phyloP scores from a whole-genome alignment of 2,113 vertebrate genomes.

The Blennius ocellaris region DNA sequence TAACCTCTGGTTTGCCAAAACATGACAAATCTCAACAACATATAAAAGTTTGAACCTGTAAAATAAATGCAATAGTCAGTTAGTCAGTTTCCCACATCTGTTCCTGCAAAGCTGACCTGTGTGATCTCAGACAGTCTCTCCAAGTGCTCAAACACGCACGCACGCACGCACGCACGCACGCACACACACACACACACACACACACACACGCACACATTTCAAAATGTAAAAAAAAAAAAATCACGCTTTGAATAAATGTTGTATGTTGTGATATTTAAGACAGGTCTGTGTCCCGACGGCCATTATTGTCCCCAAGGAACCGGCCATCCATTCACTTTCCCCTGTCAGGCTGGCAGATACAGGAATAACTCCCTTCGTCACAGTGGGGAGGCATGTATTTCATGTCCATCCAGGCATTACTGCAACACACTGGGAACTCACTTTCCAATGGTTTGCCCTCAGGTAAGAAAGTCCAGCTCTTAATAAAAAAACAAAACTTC shows the following conservation, averaged over 20 bases:
- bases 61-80: too few species aligned
- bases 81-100: too few species aligned
- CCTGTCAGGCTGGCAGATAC: conserved; percentile 85
- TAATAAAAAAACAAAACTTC: not conserved
- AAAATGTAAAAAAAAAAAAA: not conserved
- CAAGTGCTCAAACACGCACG: too few species aligned
- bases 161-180: too few species aligned
- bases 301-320: conserved; percentile 87
- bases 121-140: too few species aligned
- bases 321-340: conserved; percentile 85
- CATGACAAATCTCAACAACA: too few species aligned
- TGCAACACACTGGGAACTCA: conserved; percentile 83
- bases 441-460: conserved; percentile 82
- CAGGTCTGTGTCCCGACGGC: conserved; percentile 87
- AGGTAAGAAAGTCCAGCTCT: conserved; percentile 68
- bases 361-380: conserved; percentile 82
- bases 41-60: too few species aligned
- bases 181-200: too few species aligned
- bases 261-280: conserved; percentile 78
- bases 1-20: too few species aligned
- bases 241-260: not conserved
- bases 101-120: too few species aligned
- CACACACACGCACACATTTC: too few species aligned
- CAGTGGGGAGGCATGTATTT: conserved; percentile 76
- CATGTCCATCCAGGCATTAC: conserved; percentile 84